Percentiles rank a stretch among this genome's conserved stretches.
phyloP scores from a whole-genome alignment of 2,888 invertebrate genomes.

The Polietes domitor region DNA sequence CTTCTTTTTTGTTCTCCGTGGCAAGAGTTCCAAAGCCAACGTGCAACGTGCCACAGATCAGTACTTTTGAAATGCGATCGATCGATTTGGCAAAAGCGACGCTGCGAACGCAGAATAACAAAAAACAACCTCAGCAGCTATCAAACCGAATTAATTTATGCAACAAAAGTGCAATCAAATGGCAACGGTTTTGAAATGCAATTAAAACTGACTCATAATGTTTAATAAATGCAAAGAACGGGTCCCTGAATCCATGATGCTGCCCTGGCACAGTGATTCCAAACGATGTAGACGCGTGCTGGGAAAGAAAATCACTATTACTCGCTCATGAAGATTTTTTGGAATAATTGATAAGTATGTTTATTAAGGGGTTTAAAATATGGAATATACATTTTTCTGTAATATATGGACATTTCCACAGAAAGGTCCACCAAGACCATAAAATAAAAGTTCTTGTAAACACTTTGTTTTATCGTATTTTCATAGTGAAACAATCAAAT shows the following conservation, averaged over 20 bases:
- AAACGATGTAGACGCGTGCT: too few relatives aligned
- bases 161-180: slow-evolving; percentile 23
- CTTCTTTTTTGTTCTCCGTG: background rate
- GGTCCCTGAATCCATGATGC: background rate
- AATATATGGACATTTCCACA: too few relatives aligned
- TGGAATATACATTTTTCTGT: too few relatives aligned
- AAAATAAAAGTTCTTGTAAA: too few relatives aligned
- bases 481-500: too few relatives aligned
- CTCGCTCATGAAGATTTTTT: too few relatives aligned
- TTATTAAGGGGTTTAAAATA: too few relatives aligned
- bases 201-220: slow-evolving; percentile 26
- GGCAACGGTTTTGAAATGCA: slow-evolving; percentile 20
- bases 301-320: too few relatives aligned
- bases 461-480: too few relatives aligned
- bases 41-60: slow-evolving; percentile 36
- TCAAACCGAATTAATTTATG: slow-evolving; percentile 15
- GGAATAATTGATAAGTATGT: too few relatives aligned
- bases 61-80: slow-evolving; percentile 31
- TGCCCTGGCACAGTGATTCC: background rate
- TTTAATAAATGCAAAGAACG: slow-evolving; percentile 24
- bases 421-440: too few relatives aligned
- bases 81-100: slow-evolving; percentile 10
- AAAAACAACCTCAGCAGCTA: background rate
- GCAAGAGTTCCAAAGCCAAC: slow-evolving; percentile 21
- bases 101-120: slow-evolving; percentile 2